Base-by-base conservation (phyloP, 2,113 vertebrate genomes). In the Formicarius rufipectus region DNA sequence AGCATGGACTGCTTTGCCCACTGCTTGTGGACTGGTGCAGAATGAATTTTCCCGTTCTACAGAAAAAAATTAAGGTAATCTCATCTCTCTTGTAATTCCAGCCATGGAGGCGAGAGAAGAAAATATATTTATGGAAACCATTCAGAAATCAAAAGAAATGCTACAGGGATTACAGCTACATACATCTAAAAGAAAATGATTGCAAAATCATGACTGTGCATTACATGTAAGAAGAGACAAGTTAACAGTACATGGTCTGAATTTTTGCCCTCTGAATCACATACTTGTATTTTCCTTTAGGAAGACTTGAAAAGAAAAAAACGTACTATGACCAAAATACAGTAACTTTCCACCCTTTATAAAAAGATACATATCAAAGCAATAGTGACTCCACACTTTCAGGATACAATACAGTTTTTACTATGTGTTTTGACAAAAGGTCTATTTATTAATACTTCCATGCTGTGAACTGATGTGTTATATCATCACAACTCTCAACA, bases 401-500 rank as follows among this genome's bases (percentile, higher is more conserved):
- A 52, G 66, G 0, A 69, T 52, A 72, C 56, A 86, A 49, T 6
- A 55, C 9, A 67, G 44, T 37, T 94, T 63, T 63, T 64, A 67
- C 33, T 58, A 64, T 11, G 49, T 81, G 64, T 33, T 92, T 75
- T 72, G 52, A 84, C 69, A 86, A 67, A 95, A 72, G 50, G 9
- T 72, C 69, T 79, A 27, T 69, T 91, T 95, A 73, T 67, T 94
- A 95, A 21, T 52, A 82, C 30, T 84, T 91, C 87, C 82, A 53
- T 77, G 47, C 66, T 68, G 45, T 56, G 76, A 81, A 68, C 2
- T 81, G 76, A 72, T 58, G 84, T 35, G 37, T 59, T 45, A 22
- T 35, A 92, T 47, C 66, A 37, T 31, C 69, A 85, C 49, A 92
- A 68, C 52, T 87, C 69, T 87, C 79, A 89, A 80, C 6, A 24